Evolutionary conservation across 2,113 vertebrate species (phyloP).

Genomic region (Onychostruthus taczanowskii): DNA sequence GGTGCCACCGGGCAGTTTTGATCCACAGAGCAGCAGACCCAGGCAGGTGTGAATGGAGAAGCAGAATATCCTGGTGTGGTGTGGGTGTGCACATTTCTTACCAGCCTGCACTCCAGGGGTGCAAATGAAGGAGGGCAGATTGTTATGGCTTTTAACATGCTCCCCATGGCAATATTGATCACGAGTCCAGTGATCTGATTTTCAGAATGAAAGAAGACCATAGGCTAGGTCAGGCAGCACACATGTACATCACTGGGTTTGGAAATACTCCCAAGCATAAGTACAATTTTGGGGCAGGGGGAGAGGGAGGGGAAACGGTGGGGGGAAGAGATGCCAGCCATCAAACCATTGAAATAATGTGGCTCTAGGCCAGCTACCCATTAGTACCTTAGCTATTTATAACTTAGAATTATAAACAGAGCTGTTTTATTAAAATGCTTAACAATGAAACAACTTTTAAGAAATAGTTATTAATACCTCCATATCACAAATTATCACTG

Average conservation of each 20-base stretch:
- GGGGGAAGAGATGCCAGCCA: neutral
- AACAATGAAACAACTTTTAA: neutral
- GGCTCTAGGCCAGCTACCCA: neutral
- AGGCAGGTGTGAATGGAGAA: neutral
- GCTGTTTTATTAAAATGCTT: neutral
- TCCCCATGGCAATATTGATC: neutral
- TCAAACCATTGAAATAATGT: neutral
- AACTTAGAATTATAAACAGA: neutral
- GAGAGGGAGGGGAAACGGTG: no score
- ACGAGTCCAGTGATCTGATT: neutral
- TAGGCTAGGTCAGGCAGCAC: neutral
- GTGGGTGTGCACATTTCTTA: neutral
- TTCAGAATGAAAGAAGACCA: neutral
- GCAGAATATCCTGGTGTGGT: neutral
- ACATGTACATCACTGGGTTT: neutral
- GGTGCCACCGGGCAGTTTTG: neutral
- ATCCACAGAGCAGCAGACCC: neutral
- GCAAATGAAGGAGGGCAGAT: neutral
- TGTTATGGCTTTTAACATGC: neutral
- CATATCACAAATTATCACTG: neutral
- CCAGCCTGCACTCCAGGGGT: no score
- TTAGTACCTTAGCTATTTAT: neutral
- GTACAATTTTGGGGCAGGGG: fast-evolving
- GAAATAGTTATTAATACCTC: neutral
- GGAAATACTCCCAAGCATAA: neutral